Percentiles rank a stretch among this genome's conserved stretches.
phyloP scores from a whole-genome alignment of 2,888 invertebrate genomes.

The Lasius platythorax region DNA sequence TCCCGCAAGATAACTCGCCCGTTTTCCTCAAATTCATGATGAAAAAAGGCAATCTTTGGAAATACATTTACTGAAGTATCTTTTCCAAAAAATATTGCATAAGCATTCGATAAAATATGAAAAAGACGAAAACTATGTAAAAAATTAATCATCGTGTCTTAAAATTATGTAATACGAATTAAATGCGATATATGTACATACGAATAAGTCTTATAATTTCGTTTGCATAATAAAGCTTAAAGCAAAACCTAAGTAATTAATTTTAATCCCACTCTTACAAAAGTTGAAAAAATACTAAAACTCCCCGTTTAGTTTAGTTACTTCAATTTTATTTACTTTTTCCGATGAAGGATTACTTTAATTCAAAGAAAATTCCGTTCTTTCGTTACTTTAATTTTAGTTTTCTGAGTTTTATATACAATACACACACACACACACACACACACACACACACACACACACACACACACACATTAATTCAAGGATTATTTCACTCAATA shows the following conservation, averaged over 20 bases:
- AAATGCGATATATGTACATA: slow-evolving; percentile 37
- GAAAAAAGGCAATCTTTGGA: background rate
- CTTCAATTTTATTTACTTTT: background rate
- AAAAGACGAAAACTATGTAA: background rate
- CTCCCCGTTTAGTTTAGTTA: background rate
- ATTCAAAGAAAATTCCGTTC: background rate
- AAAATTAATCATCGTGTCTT: background rate
- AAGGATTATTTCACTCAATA: background rate
- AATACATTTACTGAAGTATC: background rate
- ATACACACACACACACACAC: background rate
- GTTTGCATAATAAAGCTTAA: slow-evolving; percentile 40
- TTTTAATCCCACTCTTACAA: background rate
- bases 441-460: background rate
- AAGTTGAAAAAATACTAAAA: background rate
- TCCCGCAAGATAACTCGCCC: background rate
- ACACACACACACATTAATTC: background rate
- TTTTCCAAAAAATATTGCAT: background rate
- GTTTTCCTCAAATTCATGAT: background rate
- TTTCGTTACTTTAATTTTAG: background rate
- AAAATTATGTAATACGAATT: background rate
- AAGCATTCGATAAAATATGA: background rate
- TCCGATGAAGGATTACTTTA: background rate
- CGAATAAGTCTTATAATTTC: slow-evolving; percentile 16
- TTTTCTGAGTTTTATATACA: background rate
- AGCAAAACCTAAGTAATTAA: background rate